Evolutionary conservation across 2,113 vertebrate species (phyloP).

Genomic region (Pachyramphus minor): DNA sequence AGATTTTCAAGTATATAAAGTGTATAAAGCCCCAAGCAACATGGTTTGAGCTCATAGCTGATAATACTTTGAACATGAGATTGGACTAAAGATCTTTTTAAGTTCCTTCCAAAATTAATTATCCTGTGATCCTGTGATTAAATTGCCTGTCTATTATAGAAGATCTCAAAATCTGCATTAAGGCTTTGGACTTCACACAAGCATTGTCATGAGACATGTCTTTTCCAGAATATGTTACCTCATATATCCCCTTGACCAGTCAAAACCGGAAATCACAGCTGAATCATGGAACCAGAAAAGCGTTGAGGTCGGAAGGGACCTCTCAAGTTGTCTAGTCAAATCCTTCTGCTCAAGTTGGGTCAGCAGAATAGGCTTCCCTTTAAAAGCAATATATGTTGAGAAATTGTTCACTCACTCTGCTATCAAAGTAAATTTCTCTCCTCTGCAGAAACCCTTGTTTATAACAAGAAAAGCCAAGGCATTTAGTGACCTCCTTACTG

Average conservation of each 20-base stretch:
- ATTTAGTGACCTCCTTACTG: background rate
- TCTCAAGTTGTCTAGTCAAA: background rate
- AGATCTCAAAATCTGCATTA: background rate
- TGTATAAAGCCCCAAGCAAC: background rate
- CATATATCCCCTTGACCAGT: background rate
- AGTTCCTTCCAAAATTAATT: background rate
- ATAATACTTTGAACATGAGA: background rate
- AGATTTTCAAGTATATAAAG: background rate
- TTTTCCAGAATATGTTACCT: background rate
- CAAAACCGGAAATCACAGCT: background rate
- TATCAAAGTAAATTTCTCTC: background rate
- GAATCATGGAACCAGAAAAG: background rate
- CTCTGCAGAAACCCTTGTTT: background rate
- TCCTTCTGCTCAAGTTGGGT: background rate
- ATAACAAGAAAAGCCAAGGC: background rate
- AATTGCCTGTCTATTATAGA: background rate
- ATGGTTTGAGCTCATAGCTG: background rate
- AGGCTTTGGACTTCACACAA: background rate
- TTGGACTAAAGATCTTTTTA: background rate
- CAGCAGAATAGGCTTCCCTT: background rate
- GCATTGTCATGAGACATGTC: background rate
- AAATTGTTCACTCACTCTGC: background rate
- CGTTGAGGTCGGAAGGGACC: background rate
- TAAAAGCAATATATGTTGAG: background rate
- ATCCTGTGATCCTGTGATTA: background rate